Base-by-base conservation (phyloP, 2,797 vertebrate genomes). In the Halcyon smyrnensis region DNA sequence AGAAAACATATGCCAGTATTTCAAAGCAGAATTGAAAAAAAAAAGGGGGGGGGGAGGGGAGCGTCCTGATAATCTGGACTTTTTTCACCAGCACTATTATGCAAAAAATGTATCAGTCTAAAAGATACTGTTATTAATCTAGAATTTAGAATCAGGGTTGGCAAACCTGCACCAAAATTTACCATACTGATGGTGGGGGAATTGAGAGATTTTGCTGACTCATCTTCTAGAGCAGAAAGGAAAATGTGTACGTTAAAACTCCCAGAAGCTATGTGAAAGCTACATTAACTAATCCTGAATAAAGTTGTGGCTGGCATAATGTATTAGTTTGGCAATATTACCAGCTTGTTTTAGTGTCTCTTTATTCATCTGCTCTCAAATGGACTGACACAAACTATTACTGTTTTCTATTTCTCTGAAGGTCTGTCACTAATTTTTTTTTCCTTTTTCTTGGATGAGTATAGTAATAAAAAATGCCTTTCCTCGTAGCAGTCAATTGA, bases 341-440 rank as follows among this genome's bases (percentile, higher is more conserved):
- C n/a, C 50, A 63, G 5, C 84, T 78, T 73, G n/a, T 84, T 93
- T 94, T 87, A 92, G 39, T 87, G 39, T 74, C 75, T 94, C 93
- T 89, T 94, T 85, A 85, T 91, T 89, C 71, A 91, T 87, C 62
- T 92, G 11, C 64, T 94, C 62, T 91, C 90, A 87, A 80, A 89
- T 75, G 57, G 50, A 82, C 69, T 93, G 84, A 59, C 73, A 74
- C 51, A 51, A 94, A 63, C 56, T 90, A 76, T 78, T 92, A 62
- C 57, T 93, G 27, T 51, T 81, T 93, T 95, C 65, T 91, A 8
- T 86, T 89, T 87, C 76, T 94, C 69, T 90, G 83, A 84, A 84
- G 69, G 60, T 90, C 57, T 78, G 43, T 75, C 74, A 76, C 53
- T 84, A 75, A 8, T n/a, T 84, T 89, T 84, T 43, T 78, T 90